Base-by-base conservation (phyloP, 1,140 invertebrate genomes). In the Pseudoatta argentina region DNA sequence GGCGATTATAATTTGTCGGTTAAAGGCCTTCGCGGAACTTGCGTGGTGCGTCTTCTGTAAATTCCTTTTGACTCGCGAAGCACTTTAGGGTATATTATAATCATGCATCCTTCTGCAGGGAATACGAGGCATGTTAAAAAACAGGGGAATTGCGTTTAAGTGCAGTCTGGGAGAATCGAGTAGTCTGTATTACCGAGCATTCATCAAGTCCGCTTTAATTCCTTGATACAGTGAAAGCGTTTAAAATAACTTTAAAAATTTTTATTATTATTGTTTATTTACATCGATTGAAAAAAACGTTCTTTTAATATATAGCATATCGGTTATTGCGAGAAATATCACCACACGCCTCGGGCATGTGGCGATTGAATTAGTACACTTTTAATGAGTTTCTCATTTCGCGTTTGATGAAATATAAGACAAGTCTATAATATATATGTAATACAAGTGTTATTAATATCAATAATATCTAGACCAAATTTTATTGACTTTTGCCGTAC, bases 1-100 rank as follows among this genome's bases (percentile, higher is more conserved):
- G 64, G 82, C 71, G 85, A 89, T 86, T 87, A 87, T 85, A 76
- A 86, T 76, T 77, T 81, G 86, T 57, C 79, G 75, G 76, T 73
- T 79, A 66, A 77, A 78, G 72, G 14, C 18, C 67, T 64, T 61
- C 53, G 30, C 69, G 63, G 44, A 21, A 69, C 27, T 75, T 39
- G 27, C 64, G 63, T 63, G 24, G n/a, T 39, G 81, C 67, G 73
- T 64, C 59, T 88, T 69, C 67, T 73, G 39, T 48, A 71, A 83
- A 55, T n/a, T 27, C 39, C 51, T 83, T 83, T 61, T 39, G 24
- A 73, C 55, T 69, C 21, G 55, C 24, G 55, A 69, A 72, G 21
- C 66, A 59, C 64, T 82, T 72, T 83, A 73, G 18, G 79, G 39
- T 71, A 51, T 73, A 21, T 61, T 63, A 48, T 48, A 51, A 59